Evolutionary conservation across 2,888 invertebrate genomes (phyloP), one percentile per base, ranked within the genome.

Genomic region (Caenorhabditis virilis): DNA sequence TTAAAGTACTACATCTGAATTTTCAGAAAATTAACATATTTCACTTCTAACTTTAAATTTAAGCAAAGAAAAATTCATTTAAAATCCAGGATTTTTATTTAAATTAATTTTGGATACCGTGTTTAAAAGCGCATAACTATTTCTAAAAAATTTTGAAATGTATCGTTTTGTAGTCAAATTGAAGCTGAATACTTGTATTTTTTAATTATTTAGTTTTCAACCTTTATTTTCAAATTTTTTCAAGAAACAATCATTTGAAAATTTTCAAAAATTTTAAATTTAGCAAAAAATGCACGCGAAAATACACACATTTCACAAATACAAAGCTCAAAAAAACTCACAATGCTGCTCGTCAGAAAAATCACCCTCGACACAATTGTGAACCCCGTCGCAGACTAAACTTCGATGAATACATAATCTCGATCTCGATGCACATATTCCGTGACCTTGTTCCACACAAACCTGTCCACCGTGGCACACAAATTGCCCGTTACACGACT

Each of bases 321-420:
- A 15, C 7, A 39, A 39, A 30, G 30, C 13, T n/a, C n/a, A n/a
- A 13, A 15, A 11, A 11, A 38, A 51, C 69, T 56, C 35, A 77
- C 77, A 77, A 50, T 76, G 69, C 30, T 65, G 55, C 47, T 78
- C 78, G 49, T 78, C 85, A 22, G 82, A 82, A 36, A 82, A 76
- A 62, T 85, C 85, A 9, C 78, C 79, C 50, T 85, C 85, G 23
- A 84, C 84, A 71, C 85, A 85, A 63, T 85, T 85, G 16, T 83
- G 78, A 22, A 84, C 58, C 26, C 85, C 84, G 71, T 85, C 83
- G 66, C 85, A 85, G 7, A 84, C 80, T 11, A 85, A 74, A 2
- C 84, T 79, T 27, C 76, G 70, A 53, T 85, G 81, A 53, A 85
- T 84, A 61, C 85, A 85, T 45, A 84, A 83, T 22, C 79, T 72